Conservation (phyloP, 2,888 invertebrate genomes). For the Oligia strigilis region DNA sequence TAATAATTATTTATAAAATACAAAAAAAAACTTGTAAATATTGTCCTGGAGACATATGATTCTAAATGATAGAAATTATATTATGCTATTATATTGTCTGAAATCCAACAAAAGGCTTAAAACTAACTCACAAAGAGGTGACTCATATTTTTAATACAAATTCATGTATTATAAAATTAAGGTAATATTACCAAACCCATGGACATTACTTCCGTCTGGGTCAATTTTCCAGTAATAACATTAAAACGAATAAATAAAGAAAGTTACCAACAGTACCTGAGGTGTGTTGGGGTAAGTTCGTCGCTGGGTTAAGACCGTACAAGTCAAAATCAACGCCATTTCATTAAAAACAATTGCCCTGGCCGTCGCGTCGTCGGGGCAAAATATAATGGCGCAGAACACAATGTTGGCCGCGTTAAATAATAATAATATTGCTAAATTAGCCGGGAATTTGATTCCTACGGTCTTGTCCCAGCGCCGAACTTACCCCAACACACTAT, state of each 20-base stretch:
- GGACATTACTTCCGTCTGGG: slow-evolving; percentile 7
- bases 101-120: not conserved
- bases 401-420: no score
- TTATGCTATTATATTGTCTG: not conserved
- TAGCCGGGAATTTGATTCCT: no score
- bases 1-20: not conserved
- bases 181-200: not conserved
- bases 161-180: not conserved
- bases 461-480: no score
- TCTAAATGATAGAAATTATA: not conserved
- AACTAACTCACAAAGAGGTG: not conserved
- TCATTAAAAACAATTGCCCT: no score
- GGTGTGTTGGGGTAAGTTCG: no score
- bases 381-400: no score
- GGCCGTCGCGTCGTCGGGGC: no score
- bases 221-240: slow-evolving; percentile 20
- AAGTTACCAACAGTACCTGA: not conserved
- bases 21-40: not conserved
- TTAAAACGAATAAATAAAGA: slow-evolving; percentile 15
- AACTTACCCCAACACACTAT: no score
- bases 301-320: no score
- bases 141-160: not conserved
- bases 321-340: no score
- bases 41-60: not conserved
- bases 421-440: no score